phyloP scores from a whole-genome alignment of 2,888 invertebrate genomes.

The Ypsolopha sequella region DNA sequence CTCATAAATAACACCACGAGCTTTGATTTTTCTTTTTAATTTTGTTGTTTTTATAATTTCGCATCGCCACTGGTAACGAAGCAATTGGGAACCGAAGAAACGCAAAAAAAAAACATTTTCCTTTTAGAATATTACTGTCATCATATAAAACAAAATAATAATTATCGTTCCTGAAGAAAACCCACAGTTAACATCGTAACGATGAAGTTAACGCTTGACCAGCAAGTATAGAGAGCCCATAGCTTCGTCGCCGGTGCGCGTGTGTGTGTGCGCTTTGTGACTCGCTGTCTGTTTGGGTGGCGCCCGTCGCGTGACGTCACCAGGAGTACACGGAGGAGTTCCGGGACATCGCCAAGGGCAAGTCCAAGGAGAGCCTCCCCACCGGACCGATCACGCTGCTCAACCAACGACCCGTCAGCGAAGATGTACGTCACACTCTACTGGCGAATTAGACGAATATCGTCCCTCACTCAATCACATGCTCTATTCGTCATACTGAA shows the following conservation, averaged over 20 bases:
- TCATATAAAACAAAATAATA: background rate
- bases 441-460: background rate
- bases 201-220: background rate
- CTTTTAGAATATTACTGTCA: background rate
- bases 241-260: constrained; percentile 27
- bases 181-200: background rate
- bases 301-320: constrained; percentile 13
- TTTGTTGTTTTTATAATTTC: constrained; percentile 40
- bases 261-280: constrained; percentile 45
- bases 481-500: background rate
- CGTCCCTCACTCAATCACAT: background rate
- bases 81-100: background rate
- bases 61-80: constrained; percentile 19
- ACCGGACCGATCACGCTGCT: constrained; percentile 94
- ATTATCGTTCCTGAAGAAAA: background rate
- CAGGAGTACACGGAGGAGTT: constrained; percentile 98
- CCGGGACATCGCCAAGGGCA: constrained; percentile 95
- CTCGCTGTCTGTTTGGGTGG: constrained; percentile 8
- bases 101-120: background rate
- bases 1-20: constrained; percentile 33
- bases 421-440: constrained; percentile 81
- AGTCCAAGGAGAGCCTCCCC: constrained; percentile 92
- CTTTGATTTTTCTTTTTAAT: constrained; percentile 38
- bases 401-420: constrained; percentile 95
- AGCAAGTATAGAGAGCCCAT: background rate